Conservation (phyloP, 2,113 vertebrate genomes). For the Galbula dea region DNA sequence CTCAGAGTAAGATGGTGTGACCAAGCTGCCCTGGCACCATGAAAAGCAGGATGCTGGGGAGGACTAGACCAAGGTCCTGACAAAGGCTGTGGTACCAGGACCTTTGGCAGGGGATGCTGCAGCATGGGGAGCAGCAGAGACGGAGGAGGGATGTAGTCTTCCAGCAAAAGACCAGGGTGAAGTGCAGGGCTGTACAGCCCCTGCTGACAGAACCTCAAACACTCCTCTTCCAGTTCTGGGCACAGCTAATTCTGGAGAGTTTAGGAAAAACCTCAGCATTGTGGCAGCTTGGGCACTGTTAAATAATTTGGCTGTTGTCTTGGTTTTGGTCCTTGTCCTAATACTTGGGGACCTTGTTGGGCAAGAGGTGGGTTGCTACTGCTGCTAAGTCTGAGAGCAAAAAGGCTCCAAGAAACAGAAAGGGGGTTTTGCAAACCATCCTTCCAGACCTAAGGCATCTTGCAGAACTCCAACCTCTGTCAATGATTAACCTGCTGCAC, state of each 20-base stretch:
- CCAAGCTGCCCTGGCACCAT: accelerated
- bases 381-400: neutral
- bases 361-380: neutral
- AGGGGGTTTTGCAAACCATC: neutral
- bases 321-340: neutral
- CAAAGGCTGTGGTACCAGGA: accelerated
- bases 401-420: neutral
- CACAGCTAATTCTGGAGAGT: neutral
- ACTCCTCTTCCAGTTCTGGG: neutral
- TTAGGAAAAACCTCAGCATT: neutral
- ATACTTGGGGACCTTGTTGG: accelerated
- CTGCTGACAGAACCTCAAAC: neutral
- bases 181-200: neutral
- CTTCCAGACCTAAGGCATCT: neutral
- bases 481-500: neutral
- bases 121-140: neutral
- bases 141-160: neutral
- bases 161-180: neutral
- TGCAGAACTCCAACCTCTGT: neutral
- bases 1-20: neutral
- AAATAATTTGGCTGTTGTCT: neutral
- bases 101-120: neutral
- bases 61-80: neutral
- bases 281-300: neutral
- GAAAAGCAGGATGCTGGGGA: neutral